Evolutionary conservation across 2,113 vertebrate genomes (phyloP).

Genomic region (Pollachius pollachius): DNA sequence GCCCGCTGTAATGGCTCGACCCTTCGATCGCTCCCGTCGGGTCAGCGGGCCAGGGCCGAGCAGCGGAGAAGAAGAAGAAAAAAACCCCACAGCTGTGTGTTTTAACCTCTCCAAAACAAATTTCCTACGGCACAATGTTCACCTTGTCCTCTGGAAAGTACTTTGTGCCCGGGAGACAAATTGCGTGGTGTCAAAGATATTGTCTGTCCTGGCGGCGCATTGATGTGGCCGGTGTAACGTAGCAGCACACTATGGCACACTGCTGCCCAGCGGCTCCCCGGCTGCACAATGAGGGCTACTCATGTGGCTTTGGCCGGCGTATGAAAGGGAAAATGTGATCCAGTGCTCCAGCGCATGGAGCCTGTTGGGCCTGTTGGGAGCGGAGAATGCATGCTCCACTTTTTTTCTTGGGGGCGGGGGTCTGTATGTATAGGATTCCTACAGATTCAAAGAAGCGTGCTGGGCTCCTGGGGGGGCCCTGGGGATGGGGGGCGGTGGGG

Average conservation of each 20-base stretch:
- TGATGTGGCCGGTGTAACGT: conserved; percentile 63
- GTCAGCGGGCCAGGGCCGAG: background rate
- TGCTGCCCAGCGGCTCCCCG: conserved; percentile 49
- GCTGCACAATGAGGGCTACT: conserved; percentile 63
- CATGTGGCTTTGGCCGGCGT: conserved; percentile 60
- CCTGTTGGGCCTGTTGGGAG: conserved; percentile 39
- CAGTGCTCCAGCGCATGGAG: conserved; percentile 47
- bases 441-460: conserved; percentile 49
- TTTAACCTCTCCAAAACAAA: conserved; percentile 11
- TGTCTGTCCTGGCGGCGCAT: conserved; percentile 41
- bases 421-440: conserved; percentile 50
- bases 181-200: conserved; percentile 51
- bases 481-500: conserved; percentile 10
- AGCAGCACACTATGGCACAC: conserved; percentile 48
- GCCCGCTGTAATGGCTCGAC: background rate
- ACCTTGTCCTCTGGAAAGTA: conserved; percentile 27
- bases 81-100: conserved; percentile 24
- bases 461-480: conserved; percentile 49
- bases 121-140: conserved; percentile 13
- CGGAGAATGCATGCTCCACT: conserved; percentile 50
- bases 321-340: conserved; percentile 70
- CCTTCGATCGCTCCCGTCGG: background rate
- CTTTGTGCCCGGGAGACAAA: conserved; percentile 19
- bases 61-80: background rate
- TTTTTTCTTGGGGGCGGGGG: background rate